Evolutionary conservation across 2,797 vertebrate genomes (phyloP), one percentile per base, ranked within the genome.

Genomic region (Gallirallus australis): DNA sequence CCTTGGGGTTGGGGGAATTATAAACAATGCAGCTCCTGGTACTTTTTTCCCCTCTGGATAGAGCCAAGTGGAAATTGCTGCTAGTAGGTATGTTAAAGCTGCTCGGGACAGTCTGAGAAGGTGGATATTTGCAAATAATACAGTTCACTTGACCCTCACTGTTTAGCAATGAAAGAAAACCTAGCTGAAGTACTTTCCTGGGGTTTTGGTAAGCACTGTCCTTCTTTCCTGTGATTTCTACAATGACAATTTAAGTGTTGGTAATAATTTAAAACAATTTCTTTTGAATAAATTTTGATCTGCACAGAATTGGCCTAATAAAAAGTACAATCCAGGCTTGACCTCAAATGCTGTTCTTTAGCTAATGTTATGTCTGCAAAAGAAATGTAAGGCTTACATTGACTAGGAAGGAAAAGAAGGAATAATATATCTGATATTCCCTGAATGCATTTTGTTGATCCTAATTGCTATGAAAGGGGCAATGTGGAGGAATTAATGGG

Each of bases 41-140:
- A 80, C 87, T 93, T 96, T 95, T 93, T 70, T 95, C 54, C 89
- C 92, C 82, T 89, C 96, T 94, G 90, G 81, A 93, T 94, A 97
- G 88, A 96, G 89, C 93, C 91, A 96, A 97, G 88, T 96, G 89
- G 93, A 96, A 97, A 96, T 94, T 94, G 93, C 93, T 96, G 84
- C 86, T 96, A 91, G 93, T 96, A 91, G 93, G 92, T 96, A 96
- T 88, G 89, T 94, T 96, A 93, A 88, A 97, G 96, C 90, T 91
- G 89, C 95, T 91, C 9, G 3, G 89, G 92, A 96, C 94, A 87
- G 75, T 93, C 86, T 91, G 77, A 90, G 91, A 95, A 96, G 93
- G 91, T 90, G 81, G 91, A 94, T 95, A 86, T 95, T 96, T 96
- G 90, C 79, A 94, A 96, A 94, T 89, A 95, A 84, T 70, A 57